Evolutionary conservation across 2,888 invertebrate genomes (phyloP).

Genomic region (Drosophila testacea): DNA sequence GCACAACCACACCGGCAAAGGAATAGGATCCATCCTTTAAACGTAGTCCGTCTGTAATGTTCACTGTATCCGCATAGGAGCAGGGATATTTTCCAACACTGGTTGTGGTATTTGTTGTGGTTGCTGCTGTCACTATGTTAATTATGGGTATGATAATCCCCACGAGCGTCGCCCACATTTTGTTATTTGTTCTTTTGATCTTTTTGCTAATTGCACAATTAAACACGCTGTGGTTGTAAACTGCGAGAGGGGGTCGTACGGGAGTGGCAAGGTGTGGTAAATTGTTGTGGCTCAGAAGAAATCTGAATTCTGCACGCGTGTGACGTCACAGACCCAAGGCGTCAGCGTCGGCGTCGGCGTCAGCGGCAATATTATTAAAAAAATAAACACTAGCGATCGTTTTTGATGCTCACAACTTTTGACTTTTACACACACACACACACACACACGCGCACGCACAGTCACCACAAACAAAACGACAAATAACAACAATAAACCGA

Average conservation of each 20-base stretch:
- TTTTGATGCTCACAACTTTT: constrained; percentile 31
- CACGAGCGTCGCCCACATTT: constrained; percentile 43
- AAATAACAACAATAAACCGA: constrained; percentile 49
- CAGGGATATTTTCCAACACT: constrained; percentile 66
- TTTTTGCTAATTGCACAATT: constrained; percentile 46
- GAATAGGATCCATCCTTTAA: constrained; percentile 81
- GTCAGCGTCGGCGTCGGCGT: constrained; percentile 1
- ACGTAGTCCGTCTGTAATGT: constrained; percentile 78
- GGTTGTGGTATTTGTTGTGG: not conserved
- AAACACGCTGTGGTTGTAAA: constrained; percentile 35
- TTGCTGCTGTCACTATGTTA: constrained; percentile 6
- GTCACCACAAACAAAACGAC: constrained; percentile 23
- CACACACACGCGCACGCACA: constrained; percentile 32
- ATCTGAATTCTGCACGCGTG: constrained; percentile 26
- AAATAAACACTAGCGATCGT: constrained; percentile 57
- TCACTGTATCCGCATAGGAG: constrained; percentile 77
- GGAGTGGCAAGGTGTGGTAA: constrained; percentile 36
- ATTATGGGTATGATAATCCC: constrained; percentile 18
- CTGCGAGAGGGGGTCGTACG: not conserved
- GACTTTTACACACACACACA: constrained; percentile 39
- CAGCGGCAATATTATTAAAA: constrained; percentile 40
- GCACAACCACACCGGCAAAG: constrained; percentile 77
- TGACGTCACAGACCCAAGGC: constrained; percentile 60
- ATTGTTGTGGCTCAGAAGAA: constrained; percentile 36
- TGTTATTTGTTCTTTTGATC: constrained; percentile 2